phyloP scores from a whole-genome alignment of 2,888 invertebrate genomes.

The Ophion slaviceki region DNA sequence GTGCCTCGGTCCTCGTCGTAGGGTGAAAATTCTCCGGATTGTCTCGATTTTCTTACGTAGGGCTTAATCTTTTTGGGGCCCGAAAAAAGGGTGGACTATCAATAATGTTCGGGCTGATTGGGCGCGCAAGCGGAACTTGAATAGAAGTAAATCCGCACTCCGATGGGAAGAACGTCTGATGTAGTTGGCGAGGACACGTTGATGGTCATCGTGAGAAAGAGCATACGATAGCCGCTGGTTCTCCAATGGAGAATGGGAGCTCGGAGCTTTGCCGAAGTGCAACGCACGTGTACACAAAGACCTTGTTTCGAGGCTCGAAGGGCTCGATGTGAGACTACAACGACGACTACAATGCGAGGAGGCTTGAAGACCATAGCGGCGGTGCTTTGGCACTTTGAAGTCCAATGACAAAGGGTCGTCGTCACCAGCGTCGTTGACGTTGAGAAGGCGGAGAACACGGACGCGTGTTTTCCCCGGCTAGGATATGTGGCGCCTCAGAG shows the following conservation, averaged over 20 bases:
- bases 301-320: slow-evolving; percentile 27
- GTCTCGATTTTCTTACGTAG: neutral
- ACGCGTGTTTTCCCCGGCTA: neutral
- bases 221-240: neutral
- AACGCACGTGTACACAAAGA: slow-evolving; percentile 4
- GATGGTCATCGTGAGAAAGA: neutral
- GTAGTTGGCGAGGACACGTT: neutral
- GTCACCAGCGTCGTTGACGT: slow-evolving; percentile 52
- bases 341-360: slow-evolving; percentile 45
- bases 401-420: slow-evolving; percentile 55
- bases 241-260: slow-evolving; percentile 15
- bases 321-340: slow-evolving; percentile 24
- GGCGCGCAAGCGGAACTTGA: too few species aligned
- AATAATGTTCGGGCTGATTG: too few species aligned
- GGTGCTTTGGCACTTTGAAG: slow-evolving; percentile 68
- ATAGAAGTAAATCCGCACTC: too few species aligned
- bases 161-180: too few species aligned
- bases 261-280: too few species aligned
- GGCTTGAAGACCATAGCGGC: slow-evolving; percentile 55
- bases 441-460: slow-evolving; percentile 11
- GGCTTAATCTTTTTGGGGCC: too few species aligned
- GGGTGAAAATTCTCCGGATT: neutral
- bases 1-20: neutral
- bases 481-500: neutral
- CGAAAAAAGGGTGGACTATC: too few species aligned